Evolutionary conservation across 2,888 invertebrate species (phyloP).

Genomic region (Athetis lepigone): DNA sequence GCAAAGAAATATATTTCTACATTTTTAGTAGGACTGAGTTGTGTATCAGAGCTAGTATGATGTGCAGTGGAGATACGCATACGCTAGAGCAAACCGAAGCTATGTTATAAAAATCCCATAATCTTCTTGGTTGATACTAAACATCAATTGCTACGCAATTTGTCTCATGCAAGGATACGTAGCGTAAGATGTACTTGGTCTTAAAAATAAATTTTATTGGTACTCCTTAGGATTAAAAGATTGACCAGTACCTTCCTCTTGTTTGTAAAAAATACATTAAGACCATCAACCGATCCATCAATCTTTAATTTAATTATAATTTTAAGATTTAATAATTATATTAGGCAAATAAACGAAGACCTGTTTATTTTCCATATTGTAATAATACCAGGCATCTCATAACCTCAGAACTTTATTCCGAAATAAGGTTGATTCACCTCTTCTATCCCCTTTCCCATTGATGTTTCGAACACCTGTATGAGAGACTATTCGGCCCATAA

Average conservation of each 20-base stretch:
- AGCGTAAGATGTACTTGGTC: not conserved
- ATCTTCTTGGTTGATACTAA: no score
- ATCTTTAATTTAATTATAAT: no score
- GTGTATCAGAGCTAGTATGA: not conserved
- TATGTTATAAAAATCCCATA: no score
- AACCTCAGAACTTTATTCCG: conserved; percentile 9
- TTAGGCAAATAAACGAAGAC: not conserved
- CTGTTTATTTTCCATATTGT: not conserved
- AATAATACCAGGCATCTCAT: conserved; percentile 1
- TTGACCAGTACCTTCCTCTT: not conserved
- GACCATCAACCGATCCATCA: no score
- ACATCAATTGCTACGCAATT: not conserved
- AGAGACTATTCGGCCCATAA: conserved; percentile 32
- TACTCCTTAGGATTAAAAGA: not conserved
- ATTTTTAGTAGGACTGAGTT: no score
- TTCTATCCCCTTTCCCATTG: conserved; percentile 19
- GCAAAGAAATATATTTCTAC: no score
- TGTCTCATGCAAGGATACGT: not conserved
- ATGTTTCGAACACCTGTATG: conserved; percentile 41
- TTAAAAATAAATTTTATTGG: no score
- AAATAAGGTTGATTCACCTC: conserved; percentile 6
- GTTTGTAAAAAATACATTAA: no score
- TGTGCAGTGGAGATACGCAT: not conserved
- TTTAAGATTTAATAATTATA: no score
- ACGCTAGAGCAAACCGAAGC: not conserved